phyloP scores from a whole-genome alignment of 2,797 vertebrate species.

The Diceros bicornis region DNA sequence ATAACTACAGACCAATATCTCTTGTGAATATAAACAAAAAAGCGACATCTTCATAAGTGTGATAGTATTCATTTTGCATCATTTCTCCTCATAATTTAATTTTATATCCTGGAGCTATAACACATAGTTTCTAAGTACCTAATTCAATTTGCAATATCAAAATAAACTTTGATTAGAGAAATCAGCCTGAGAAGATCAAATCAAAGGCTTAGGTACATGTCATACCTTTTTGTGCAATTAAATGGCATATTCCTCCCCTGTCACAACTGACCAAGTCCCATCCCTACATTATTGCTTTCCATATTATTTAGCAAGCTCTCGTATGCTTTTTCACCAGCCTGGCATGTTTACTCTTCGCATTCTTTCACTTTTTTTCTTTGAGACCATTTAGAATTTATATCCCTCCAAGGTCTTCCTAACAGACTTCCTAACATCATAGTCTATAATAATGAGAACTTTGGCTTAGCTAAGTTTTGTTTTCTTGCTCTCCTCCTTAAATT shows the following conservation, averaged over 20 bases:
- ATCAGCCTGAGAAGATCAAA: background rate
- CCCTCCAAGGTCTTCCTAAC: background rate
- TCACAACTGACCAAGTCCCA: background rate
- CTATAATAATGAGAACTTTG: background rate
- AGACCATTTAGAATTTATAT: background rate
- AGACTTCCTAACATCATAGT: background rate
- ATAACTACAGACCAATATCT: background rate
- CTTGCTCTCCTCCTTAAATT: background rate
- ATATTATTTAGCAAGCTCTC: background rate
- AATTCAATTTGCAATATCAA: background rate
- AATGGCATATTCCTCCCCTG: too few relatives aligned
- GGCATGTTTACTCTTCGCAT: background rate
- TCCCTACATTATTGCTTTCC: background rate
- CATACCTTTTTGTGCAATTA: background rate
- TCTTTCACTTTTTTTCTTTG: background rate
- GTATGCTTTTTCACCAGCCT: background rate
- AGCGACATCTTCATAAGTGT: background rate
- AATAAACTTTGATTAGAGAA: background rate
- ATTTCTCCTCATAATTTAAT: constrained; percentile 1
- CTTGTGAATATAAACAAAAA: background rate
- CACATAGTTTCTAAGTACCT: background rate
- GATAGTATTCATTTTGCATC: background rate
- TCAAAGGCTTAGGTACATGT: background rate
- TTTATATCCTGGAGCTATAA: background rate
- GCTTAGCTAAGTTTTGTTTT: background rate